These are phyloP conservation scores for Clarias batrachus DNA, from an alignment of 2,113 vertebrate genomes.

Conservation along the genomic window DNA sequence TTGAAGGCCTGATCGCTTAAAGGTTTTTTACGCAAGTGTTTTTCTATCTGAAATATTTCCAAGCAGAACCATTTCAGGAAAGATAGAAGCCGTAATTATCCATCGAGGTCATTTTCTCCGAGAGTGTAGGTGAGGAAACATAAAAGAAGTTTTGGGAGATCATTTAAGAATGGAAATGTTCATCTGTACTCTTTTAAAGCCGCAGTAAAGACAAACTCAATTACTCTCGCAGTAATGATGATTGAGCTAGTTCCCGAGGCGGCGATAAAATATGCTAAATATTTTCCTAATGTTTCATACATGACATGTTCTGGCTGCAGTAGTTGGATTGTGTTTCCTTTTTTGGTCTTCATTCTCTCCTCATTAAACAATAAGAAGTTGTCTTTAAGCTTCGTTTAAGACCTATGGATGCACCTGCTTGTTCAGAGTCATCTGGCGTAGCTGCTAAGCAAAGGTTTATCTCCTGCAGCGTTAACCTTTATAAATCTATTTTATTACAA, in stretches of 20 bases:
- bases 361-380: not conserved
- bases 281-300: slow-evolving; percentile 6
- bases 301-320: not conserved
- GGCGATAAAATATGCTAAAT: not conserved
- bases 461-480: not conserved
- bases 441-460: not conserved
- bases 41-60: not conserved
- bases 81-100: not conserved
- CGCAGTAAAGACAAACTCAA: not conserved
- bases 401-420: not conserved
- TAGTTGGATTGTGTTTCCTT: not conserved
- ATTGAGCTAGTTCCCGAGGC: not conserved
- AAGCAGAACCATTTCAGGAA: not conserved
- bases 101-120: not conserved
- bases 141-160: not conserved
- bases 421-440: not conserved
- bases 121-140: too few relatives aligned
- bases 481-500: not conserved
- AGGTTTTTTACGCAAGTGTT: not conserved
- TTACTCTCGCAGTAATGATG: slow-evolving; percentile 1
- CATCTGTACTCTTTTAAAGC: not conserved
- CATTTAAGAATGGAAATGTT: not conserved
- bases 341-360: not conserved
- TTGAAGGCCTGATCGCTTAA: not conserved
- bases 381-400: not conserved